Base-by-base conservation (phyloP, 2,797 vertebrate genomes). In the Morelia viridis region DNA sequence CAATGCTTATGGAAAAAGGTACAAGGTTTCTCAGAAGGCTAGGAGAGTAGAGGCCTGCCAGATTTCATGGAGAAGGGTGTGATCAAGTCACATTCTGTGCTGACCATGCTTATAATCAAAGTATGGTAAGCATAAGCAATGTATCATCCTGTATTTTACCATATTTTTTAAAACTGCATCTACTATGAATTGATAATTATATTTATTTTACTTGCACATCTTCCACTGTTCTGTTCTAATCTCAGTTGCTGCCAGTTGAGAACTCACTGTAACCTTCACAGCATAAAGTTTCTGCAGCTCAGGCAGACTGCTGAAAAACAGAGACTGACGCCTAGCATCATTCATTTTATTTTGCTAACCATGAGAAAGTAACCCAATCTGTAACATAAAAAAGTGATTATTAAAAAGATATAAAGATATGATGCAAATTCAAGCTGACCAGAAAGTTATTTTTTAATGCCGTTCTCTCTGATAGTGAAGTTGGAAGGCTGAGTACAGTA, bases 251-350 rank as follows among this genome's bases (percentile, higher is more conserved):
- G 96, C 92, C 41, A 95, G 31, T 5, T 91, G 94, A 90, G 90
- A 92, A 90, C 91, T 96, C 93, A 98, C 56, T 3, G 91, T 96
- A 94, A 99, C 41, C 6, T 96, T 97, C 83, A 98, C 58, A 22
- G 96, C 96, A 93, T 98, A 98, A 89, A 99, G 96, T 65, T 95
- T 97, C 86, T 96, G 96, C 90, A 98, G 95, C 1, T 98, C 98
- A 0, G 99, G 98, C 19, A 98, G 95, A 15, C 83, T 53, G 53
- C 98, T 90, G 93, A 99, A 98, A 94, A 98, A 98, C 93, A 99
- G 91, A 2, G 97, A 96, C 91, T 97, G 97, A 46, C 95, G 96
- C 31, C 88, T 95, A 19, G 86, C 8, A 65, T 65, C 85, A 65
- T 95, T 98, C 98, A 99, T 99, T 93, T 95, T 98, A 50, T 93